Conservation (phyloP, 2,888 invertebrate genomes). For the Aporophyla nigra region DNA sequence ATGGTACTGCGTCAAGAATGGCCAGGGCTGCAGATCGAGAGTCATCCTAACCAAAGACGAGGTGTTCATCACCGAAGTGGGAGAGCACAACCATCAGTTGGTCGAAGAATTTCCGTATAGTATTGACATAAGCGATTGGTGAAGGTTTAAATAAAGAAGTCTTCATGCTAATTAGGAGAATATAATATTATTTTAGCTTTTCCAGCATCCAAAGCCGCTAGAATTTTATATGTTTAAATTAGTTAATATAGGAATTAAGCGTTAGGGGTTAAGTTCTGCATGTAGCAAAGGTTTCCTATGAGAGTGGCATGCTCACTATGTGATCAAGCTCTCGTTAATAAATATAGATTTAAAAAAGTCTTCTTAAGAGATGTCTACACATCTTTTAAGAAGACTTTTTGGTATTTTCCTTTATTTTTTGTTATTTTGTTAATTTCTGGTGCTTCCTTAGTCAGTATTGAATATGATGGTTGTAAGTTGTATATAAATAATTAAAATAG, state of each 20-base stretch:
- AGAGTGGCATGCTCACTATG: no score
- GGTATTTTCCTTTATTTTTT: not conserved
- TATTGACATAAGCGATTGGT: not conserved
- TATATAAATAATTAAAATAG: not conserved
- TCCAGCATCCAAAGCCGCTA: no score
- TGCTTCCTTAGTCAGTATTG: not conserved
- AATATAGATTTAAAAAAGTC: no score
- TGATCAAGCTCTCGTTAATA: no score
- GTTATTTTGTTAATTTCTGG: not conserved
- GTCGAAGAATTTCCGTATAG: not conserved
- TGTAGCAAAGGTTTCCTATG: no score
- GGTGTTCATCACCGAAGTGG: slow-evolving; percentile 57
- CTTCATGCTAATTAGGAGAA: no score
- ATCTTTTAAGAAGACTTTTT: no score
- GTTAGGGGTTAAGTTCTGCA: no score
- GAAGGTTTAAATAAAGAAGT: not conserved
- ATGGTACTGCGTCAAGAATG: slow-evolving; percentile 77
- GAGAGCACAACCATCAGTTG: slow-evolving; percentile 66
- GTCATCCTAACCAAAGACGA: slow-evolving; percentile 58
- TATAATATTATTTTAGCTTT: no score
- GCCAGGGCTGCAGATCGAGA: slow-evolving; percentile 69
- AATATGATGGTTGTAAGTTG: not conserved
- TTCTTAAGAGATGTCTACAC: not conserved
- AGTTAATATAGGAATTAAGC: no score
- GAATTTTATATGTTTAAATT: no score